phyloP scores from a whole-genome alignment of 2,888 invertebrate species.

The Coenonympha glycerion region DNA sequence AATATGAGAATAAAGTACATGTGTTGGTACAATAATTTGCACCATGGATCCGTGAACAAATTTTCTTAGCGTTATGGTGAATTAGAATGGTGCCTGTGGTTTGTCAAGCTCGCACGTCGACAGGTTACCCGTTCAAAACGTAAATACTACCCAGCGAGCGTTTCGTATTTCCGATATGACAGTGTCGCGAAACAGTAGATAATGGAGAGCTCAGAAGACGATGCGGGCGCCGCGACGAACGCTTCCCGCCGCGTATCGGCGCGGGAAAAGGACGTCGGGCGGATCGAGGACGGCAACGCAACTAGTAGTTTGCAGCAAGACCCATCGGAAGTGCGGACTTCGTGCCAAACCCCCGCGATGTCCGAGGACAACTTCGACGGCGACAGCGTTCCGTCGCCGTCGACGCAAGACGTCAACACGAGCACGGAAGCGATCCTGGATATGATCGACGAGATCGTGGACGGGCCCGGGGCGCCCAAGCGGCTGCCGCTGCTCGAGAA shows the following conservation, averaged over 20 bases:
- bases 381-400: conserved; percentile 68
- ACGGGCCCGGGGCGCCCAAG: conserved; percentile 65
- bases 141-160: conserved; percentile 70
- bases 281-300: conserved; percentile 62
- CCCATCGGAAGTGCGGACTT: conserved; percentile 49
- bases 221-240: conserved; percentile 73
- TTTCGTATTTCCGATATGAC: conserved; percentile 75
- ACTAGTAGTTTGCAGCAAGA: conserved; percentile 56
- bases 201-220: conserved; percentile 76
- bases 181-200: conserved; percentile 73
- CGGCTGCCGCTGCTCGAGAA: conserved; percentile 43
- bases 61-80: conserved; percentile 74
- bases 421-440: conserved; percentile 72
- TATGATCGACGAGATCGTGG: conserved; percentile 73
- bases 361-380: conserved; percentile 68
- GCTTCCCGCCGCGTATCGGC: conserved; percentile 74
- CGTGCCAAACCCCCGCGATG: conserved; percentile 59
- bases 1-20: conserved; percentile 76
- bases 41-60: conserved; percentile 69
- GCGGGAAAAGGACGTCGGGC: conserved; percentile 71
- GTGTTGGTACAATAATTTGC: conserved; percentile 72
- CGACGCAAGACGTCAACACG: conserved; percentile 64
- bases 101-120: conserved; percentile 74
- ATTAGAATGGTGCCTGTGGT: conserved; percentile 75
- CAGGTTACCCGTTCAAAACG: conserved; percentile 72